Percentiles rank a stretch among this genome's conserved stretches.
Evolutionary conservation across 2,113 vertebrate genomes (phyloP).

Genomic region (Megaceryle maxima): DNA sequence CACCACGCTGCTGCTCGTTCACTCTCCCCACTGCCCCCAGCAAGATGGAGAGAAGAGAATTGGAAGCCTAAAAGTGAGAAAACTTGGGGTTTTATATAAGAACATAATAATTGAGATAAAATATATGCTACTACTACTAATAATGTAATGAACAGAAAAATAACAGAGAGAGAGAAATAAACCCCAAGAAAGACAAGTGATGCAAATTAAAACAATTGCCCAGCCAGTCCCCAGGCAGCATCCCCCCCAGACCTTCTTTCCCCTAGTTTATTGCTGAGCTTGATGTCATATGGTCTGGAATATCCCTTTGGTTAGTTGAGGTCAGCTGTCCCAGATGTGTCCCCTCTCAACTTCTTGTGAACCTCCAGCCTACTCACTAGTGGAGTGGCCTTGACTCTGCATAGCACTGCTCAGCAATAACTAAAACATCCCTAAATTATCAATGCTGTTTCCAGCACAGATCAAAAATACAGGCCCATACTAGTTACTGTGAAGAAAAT

Average conservation of each 20-base stretch:
- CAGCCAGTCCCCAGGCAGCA: neutral
- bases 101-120: neutral
- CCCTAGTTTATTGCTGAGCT: neutral
- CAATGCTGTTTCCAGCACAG: neutral
- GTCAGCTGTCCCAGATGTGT: neutral
- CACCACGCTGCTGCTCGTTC: neutral
- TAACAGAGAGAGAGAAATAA: neutral
- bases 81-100: neutral
- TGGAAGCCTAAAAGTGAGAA: neutral
- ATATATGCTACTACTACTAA: too few relatives aligned
- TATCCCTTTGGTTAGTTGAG: neutral
- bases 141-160: neutral
- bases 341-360: neutral
- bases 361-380: neutral
- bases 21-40: neutral
- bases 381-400: neutral
- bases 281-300: accelerated
- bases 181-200: neutral
- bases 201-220: neutral
- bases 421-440: neutral
- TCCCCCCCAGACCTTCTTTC: neutral
- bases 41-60: neutral
- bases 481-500: neutral
- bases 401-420: neutral
- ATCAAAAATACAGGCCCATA: neutral